A percentile compares a stretch with the other conserved stretches of the same genome.
These are phyloP conservation scores for Eubasilissa splendida DNA, from an alignment of 2,888 invertebrate genomes.

Conservation along the genomic window DNA sequence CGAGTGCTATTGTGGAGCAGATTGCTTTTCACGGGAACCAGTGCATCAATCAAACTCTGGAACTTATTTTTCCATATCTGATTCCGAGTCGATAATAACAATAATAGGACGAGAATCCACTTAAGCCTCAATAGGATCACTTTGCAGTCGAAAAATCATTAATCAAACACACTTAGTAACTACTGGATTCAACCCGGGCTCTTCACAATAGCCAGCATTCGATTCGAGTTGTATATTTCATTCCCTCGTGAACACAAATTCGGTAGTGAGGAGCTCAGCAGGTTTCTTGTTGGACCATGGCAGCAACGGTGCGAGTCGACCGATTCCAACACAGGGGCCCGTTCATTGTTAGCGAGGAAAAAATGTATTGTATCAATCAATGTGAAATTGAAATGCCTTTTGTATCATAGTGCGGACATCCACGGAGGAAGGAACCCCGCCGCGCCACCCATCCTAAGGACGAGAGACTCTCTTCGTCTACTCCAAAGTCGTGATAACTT, in stretches of 20 bases:
- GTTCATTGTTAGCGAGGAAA: conserved; percentile 39
- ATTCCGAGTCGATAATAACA: conserved; percentile 52
- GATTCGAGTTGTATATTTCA: conserved; percentile 43
- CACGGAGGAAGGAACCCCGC: conserved; percentile 55
- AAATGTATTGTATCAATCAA: conserved; percentile 55
- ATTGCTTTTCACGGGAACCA: conserved; percentile 50
- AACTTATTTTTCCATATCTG: conserved; percentile 49
- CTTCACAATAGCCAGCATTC: conserved; percentile 25
- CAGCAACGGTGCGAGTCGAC: background rate
- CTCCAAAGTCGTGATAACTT: too few species aligned
- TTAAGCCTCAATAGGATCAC: conserved; percentile 56
- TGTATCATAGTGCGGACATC: conserved; percentile 43
- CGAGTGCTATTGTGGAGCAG: conserved; percentile 37
- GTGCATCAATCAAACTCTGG: conserved; percentile 54
- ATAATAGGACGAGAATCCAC: conserved; percentile 56
- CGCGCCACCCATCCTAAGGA: conserved; percentile 36
- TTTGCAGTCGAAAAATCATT: conserved; percentile 53
- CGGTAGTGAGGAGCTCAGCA: conserved; percentile 53
- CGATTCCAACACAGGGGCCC: conserved; percentile 11
- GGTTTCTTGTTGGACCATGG: conserved; percentile 11
- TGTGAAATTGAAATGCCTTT: conserved; percentile 57
- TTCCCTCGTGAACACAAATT: conserved; percentile 46
- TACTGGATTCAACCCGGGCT: conserved; percentile 49
- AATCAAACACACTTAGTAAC: conserved; percentile 54
- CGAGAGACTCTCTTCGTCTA: too few species aligned